Percentiles rank a stretch among this genome's conserved stretches.
These are phyloP conservation scores for Cheirogaleus medius DNA, from an alignment of 2,113 vertebrate species.

Conservation along the genomic window DNA sequence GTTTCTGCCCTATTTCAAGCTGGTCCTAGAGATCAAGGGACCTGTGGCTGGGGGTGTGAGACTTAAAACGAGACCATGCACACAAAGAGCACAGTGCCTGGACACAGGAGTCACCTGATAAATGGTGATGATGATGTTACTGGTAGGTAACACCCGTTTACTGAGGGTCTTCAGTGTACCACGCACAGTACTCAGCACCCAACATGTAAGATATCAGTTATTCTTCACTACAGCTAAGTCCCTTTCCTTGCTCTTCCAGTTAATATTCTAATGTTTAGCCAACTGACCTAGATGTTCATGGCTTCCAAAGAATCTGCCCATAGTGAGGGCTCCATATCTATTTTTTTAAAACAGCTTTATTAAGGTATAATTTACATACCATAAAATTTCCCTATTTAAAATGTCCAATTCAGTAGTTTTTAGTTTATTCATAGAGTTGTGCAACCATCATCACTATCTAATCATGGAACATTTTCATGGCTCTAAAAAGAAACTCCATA, in stretches of 20 bases:
- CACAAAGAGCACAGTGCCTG: background rate
- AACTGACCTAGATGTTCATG: background rate
- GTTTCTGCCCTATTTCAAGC: background rate
- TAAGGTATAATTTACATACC: background rate
- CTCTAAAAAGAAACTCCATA: background rate
- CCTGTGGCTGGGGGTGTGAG: background rate
- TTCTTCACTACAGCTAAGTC: background rate
- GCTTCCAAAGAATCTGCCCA: background rate
- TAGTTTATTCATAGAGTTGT: background rate
- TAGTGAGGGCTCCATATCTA: background rate
- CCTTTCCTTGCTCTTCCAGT: background rate
- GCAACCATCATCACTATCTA: background rate
- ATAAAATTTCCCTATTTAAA: background rate
- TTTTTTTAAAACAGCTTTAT: background rate
- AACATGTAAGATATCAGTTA: background rate
- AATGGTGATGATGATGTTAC: too few species aligned
- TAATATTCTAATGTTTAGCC: background rate
- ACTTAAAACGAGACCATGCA: background rate
- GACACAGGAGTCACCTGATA: fast-evolving
- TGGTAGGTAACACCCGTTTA: background rate
- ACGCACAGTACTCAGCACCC: background rate
- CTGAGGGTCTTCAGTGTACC: background rate
- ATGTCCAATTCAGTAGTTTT: background rate
- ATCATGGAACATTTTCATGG: background rate
- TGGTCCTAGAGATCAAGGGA: fast-evolving